These are phyloP conservation scores for Tridacna gigas DNA, from an alignment of 2,888 invertebrate genomes.

Conservation along the genomic window DNA sequence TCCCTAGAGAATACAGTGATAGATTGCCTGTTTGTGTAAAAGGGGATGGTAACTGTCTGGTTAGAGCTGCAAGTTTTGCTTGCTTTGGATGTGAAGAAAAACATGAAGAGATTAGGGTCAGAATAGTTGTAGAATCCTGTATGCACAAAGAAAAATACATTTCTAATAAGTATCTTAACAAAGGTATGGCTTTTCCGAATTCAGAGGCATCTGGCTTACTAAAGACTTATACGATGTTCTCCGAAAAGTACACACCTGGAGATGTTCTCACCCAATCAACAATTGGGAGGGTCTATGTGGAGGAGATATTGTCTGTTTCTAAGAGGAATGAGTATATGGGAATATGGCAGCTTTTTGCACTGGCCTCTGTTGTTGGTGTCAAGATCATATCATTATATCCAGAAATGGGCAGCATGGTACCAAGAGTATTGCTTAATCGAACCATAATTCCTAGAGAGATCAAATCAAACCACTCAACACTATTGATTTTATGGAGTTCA, in stretches of 20 bases:
- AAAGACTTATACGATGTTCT: background rate
- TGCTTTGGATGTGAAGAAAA: conserved; percentile 25
- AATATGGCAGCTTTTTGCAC: conserved; percentile 24
- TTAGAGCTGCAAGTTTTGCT: conserved; percentile 25
- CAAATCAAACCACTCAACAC: background rate
- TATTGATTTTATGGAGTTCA: background rate
- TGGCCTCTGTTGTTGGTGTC: conserved; percentile 5
- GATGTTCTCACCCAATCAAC: background rate
- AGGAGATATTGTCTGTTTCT: background rate
- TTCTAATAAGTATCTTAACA: conserved; percentile 4
- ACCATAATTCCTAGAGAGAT: background rate
- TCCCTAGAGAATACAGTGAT: background rate
- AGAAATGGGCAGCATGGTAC: background rate
- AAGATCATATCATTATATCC: conserved; percentile 18
- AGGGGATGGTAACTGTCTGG: conserved; percentile 35
- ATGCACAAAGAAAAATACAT: background rate
- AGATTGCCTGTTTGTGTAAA: background rate
- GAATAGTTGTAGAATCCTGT: conserved; percentile 26
- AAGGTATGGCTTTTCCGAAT: background rate
- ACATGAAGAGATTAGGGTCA: conserved; percentile 17
- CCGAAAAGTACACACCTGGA: background rate
- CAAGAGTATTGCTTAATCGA: background rate
- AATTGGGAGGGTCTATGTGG: background rate
- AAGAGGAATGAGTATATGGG: background rate
- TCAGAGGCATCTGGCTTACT: background rate